Evolutionary conservation across 2,797 vertebrate species (phyloP), one percentile per base, ranked within the genome.

Genomic region (Acrocephalus scirpaceus): DNA sequence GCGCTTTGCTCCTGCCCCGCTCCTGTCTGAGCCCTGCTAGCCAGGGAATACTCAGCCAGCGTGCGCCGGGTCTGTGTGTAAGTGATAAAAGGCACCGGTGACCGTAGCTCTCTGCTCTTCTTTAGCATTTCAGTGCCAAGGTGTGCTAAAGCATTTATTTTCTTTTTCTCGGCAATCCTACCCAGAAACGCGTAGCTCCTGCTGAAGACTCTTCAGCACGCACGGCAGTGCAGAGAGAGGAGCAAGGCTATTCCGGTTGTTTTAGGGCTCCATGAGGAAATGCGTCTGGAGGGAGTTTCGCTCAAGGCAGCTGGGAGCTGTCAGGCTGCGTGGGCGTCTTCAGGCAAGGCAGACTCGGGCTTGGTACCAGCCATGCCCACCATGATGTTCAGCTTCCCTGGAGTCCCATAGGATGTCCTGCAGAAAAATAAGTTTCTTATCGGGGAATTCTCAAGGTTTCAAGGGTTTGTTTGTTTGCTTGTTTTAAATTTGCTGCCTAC

Each of bases 41-140:
- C 44, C 38, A 8, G 32, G 27, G 20, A 23, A 22, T 5, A 9
- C 26, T 30, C 47, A 5, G 2, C 3, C 2, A 6, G 47, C 21
- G 1, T 16, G 57, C 20, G 4, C 67, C 5, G 29, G 23, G 7
- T 21, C 0, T 11, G 19, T 2, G 8, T 4, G 0, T 1, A 1
- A 27, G 32, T 1, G 34, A 26, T 9, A 15, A 32, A 30, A 47
- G 30, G 40, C 30, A 11, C 9, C 47, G 4, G 4, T 2, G 30
- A 6, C 36, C 7, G 4, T 4, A 6, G 30, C 27, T 16, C 44
- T 44, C 58, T 13, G 26, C 12, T 60, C n/a, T 11, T 32, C 57
- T 36, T 27, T 4, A 17, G 51, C 19, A 7, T 27, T 44, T 42
- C 38, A 8, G 36, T 6, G 48, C 64, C 60, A 40, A 53, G 23